phyloP scores from a whole-genome alignment of 2,797 vertebrate genomes.

The Enteromius afrohamiltoni region DNA sequence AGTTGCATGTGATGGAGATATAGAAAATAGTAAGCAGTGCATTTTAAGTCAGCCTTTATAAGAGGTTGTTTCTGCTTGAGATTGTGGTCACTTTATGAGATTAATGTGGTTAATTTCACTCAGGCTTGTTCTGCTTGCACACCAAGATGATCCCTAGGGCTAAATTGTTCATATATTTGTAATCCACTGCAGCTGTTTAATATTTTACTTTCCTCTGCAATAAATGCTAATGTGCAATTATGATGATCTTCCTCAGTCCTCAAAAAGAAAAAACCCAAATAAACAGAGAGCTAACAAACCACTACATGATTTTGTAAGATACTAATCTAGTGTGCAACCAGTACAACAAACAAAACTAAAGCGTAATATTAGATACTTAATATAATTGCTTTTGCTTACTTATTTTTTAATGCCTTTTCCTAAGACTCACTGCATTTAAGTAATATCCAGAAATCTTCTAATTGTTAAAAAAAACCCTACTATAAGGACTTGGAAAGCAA shows the following conservation, averaged over 20 bases:
- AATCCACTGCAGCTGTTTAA: conserved; percentile 40
- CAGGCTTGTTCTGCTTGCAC: conserved; percentile 39
- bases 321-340: neutral
- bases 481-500: neutral
- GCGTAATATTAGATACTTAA: neutral
- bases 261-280: neutral
- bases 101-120: conserved; percentile 56
- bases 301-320: neutral
- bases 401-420: conserved; percentile 4
- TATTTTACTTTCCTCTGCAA: conserved; percentile 42
- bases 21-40: neutral
- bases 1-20: neutral
- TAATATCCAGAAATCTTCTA: neutral
- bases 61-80: conserved; percentile 8
- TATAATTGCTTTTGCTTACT: neutral
- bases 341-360: neutral
- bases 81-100: conserved; percentile 41
- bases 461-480: neutral
- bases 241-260: neutral
- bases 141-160: conserved; percentile 37
- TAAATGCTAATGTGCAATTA: conserved; percentile 49
- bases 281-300: conserved; percentile 7
- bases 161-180: conserved; percentile 41
- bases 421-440: neutral
- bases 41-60: conserved; percentile 1